Evolutionary conservation across 2,113 vertebrate species (phyloP).

Genomic region (Marmota flaviventris): DNA sequence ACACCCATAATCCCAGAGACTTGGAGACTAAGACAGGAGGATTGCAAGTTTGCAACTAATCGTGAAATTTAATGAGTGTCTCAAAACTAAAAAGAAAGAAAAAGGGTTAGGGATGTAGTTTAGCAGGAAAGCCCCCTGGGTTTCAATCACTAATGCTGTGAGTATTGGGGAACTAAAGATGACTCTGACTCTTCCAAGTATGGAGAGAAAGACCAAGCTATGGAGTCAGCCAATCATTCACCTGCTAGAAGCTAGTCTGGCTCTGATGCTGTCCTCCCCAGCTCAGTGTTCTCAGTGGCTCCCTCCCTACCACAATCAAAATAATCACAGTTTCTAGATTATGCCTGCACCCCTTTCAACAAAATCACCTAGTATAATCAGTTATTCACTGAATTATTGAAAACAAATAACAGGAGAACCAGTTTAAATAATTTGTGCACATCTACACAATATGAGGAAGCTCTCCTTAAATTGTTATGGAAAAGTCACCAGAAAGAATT

Average conservation of each 20-base stretch:
- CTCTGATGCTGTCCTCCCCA: background rate
- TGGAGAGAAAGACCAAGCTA: background rate
- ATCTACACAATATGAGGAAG: background rate
- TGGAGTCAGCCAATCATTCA: background rate
- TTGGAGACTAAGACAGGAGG: no score
- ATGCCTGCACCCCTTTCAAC: background rate
- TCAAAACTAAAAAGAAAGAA: no score
- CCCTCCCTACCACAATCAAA: background rate
- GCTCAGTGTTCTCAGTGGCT: background rate
- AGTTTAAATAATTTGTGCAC: background rate
- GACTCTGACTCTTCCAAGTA: background rate
- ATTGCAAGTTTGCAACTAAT: no score
- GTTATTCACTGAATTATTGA: background rate
- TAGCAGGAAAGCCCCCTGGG: no score
- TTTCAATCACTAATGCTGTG: no score
- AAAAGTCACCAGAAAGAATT: background rate
- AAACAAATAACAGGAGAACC: constrained; percentile 30
- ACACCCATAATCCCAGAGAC: no score
- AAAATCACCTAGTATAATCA: background rate
- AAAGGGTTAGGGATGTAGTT: no score
- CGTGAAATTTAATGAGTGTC: no score
- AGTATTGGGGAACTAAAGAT: background rate
- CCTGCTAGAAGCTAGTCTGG: background rate
- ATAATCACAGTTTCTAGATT: constrained; percentile 17
- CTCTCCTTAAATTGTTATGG: background rate